Conservation (phyloP, 2,113 vertebrate genomes). For the Setophaga kirtlandii region DNA sequence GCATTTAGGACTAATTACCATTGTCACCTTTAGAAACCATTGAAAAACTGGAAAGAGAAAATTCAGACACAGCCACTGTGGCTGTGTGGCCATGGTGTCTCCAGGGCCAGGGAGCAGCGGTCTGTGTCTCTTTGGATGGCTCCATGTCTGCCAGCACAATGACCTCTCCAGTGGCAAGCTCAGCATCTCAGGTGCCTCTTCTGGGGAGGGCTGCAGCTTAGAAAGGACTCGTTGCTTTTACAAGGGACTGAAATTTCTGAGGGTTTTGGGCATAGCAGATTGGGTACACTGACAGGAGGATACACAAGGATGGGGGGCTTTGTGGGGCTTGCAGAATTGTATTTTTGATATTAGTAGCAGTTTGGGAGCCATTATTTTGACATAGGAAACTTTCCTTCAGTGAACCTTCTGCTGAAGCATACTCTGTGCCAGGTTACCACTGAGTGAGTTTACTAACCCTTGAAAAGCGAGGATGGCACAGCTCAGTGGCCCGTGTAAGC, state of each 20-base stretch:
- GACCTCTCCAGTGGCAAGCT: background rate
- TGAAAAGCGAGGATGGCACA: background rate
- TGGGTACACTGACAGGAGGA: background rate
- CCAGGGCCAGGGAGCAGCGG: background rate
- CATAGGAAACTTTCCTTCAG: background rate
- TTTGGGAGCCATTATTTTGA: background rate
- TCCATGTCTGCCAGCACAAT: background rate
- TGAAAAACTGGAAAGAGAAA: background rate
- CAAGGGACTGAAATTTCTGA: background rate
- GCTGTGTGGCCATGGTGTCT: background rate
- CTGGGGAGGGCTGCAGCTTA: background rate
- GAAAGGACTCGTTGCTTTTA: background rate
- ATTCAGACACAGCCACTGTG: background rate
- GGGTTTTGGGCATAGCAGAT: background rate
- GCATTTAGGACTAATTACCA: conserved; percentile 24
- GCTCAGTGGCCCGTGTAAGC: background rate
- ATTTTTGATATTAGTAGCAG: background rate
- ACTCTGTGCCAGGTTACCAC: background rate
- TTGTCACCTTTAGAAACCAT: background rate
- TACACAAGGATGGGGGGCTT: background rate
- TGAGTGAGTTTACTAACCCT: background rate
- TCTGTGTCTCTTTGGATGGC: background rate
- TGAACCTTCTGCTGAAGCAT: background rate
- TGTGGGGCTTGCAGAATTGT: background rate
- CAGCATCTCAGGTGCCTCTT: background rate